phyloP scores from a whole-genome alignment of 2,113 vertebrate species.

The Cettia cetti region DNA sequence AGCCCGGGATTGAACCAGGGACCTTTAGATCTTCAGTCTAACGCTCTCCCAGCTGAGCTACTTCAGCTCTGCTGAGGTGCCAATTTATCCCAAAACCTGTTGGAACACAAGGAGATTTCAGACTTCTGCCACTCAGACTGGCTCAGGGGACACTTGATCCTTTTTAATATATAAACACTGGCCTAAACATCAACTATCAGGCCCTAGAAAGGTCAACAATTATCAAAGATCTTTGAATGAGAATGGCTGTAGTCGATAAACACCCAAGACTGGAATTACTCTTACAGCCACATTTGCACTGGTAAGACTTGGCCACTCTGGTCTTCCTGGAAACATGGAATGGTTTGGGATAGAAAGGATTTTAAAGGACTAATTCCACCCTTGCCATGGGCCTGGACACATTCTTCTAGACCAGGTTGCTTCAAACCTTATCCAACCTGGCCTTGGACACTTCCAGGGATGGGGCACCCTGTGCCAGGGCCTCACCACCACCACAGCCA shows the following conservation, averaged over 20 bases:
- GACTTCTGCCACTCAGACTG: rapidly evolving
- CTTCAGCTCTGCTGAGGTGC: rapidly evolving
- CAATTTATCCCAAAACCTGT: rapidly evolving
- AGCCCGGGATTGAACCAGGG: constrained; percentile 58
- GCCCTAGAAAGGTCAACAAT: not conserved
- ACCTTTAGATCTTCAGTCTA: constrained; percentile 64
- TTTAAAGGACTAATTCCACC: not conserved
- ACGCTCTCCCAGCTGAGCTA: constrained; percentile 59
- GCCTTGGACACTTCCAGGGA: not conserved
- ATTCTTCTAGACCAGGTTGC: rapidly evolving
- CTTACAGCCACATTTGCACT: not conserved
- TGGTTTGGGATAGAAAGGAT: not conserved
- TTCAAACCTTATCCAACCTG: rapidly evolving
- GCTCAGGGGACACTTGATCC: not conserved
- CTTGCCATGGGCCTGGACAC: not conserved
- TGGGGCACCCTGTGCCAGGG: rapidly evolving
- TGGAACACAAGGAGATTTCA: not conserved
- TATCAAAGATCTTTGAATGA: rapidly evolving
- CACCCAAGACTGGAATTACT: not conserved
- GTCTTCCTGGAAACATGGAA: not conserved
- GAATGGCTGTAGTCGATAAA: not conserved
- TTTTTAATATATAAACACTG: not conserved
- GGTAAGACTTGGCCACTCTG: not conserved
- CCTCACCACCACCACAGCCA: rapidly evolving
- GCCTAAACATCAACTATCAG: not conserved